Evolutionary conservation across 2,797 vertebrate genomes (phyloP).

Genomic region (Scarus forsteni): DNA sequence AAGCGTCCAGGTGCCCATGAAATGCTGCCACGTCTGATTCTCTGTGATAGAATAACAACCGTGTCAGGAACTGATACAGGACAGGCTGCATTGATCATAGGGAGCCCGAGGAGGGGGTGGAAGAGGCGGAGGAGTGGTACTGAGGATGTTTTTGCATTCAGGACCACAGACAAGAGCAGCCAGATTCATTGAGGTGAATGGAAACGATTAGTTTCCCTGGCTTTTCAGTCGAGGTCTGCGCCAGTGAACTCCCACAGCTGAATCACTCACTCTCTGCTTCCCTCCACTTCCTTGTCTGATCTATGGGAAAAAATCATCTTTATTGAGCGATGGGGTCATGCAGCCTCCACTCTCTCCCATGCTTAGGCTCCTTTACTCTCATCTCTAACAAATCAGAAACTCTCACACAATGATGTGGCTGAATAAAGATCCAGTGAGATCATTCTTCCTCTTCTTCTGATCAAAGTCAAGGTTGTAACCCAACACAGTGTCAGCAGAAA

Average conservation of each 20-base stretch:
- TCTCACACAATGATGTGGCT: constrained; percentile 2
- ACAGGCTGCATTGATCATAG: constrained; percentile 66
- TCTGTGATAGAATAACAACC: constrained; percentile 69
- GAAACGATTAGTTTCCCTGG: constrained; percentile 71
- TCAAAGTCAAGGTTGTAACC: constrained; percentile 32
- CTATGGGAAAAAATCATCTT: constrained; percentile 76
- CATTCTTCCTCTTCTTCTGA: constrained; percentile 44
- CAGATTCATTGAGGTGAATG: constrained; percentile 66
- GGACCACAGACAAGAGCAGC: constrained; percentile 49
- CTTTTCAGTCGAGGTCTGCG: constrained; percentile 66
- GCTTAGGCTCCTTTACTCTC: constrained; percentile 26
- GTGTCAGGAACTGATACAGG: constrained; percentile 58
- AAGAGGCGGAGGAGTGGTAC: constrained; percentile 5
- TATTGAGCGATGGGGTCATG: constrained; percentile 75
- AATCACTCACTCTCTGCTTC: constrained; percentile 69
- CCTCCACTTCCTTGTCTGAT: constrained; percentile 64
- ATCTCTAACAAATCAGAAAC: constrained; percentile 55
- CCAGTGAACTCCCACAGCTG: constrained; percentile 63
- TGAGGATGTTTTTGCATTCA: constrained; percentile 60
- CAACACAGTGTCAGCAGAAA: no score
- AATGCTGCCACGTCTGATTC: constrained; percentile 71
- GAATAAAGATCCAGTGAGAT: constrained; percentile 33
- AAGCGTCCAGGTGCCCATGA: constrained; percentile 64
- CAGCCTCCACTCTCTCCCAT: constrained; percentile 45
- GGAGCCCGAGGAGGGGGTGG: constrained; percentile 15